Evolutionary conservation across 2,797 vertebrate genomes (phyloP).

Genomic region (Lophotriccus pileatus): DNA sequence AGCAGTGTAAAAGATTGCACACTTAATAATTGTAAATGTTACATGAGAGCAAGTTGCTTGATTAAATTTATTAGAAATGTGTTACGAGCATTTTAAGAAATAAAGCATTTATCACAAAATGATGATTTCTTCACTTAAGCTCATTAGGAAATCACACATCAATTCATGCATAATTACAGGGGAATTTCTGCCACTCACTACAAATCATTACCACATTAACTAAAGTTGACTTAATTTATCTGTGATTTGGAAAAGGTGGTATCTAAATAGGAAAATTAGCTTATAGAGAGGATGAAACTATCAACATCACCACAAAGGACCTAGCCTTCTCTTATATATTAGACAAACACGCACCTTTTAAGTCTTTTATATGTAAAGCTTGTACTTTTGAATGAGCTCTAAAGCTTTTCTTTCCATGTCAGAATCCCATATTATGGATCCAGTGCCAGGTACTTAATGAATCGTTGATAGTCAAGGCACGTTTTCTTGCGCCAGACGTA

Average conservation of each 20-base stretch:
- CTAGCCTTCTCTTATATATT: neutral
- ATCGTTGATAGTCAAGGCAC: constrained; percentile 64
- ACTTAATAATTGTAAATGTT: constrained; percentile 77
- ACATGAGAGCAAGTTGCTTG: constrained; percentile 69
- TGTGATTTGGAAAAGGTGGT: constrained; percentile 69
- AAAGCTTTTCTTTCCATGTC: constrained; percentile 65
- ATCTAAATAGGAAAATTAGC: constrained; percentile 56
- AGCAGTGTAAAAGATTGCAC: constrained; percentile 64
- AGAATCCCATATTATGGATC: constrained; percentile 59
- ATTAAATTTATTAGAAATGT: constrained; percentile 81
- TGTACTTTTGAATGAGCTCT: constrained; percentile 29
- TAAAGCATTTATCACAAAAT: constrained; percentile 81
- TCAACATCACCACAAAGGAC: neutral
- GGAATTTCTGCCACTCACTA: constrained; percentile 78
- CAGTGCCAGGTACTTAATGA: constrained; percentile 71
- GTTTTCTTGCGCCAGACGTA: constrained; percentile 69
- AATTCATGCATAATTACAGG: constrained; percentile 81
- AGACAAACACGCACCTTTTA: constrained; percentile 20
- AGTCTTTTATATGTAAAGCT: constrained; percentile 41
- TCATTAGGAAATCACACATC: constrained; percentile 85
- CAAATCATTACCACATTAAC: constrained; percentile 80
- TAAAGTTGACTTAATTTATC: constrained; percentile 75
- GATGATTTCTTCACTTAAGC: constrained; percentile 82
- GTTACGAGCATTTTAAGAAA: constrained; percentile 80
- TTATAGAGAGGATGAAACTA: constrained; percentile 19